Evolutionary conservation across 1,140 invertebrate genomes (phyloP), one percentile per base, ranked within the genome.

Genomic region (Vanessa tameamea): DNA sequence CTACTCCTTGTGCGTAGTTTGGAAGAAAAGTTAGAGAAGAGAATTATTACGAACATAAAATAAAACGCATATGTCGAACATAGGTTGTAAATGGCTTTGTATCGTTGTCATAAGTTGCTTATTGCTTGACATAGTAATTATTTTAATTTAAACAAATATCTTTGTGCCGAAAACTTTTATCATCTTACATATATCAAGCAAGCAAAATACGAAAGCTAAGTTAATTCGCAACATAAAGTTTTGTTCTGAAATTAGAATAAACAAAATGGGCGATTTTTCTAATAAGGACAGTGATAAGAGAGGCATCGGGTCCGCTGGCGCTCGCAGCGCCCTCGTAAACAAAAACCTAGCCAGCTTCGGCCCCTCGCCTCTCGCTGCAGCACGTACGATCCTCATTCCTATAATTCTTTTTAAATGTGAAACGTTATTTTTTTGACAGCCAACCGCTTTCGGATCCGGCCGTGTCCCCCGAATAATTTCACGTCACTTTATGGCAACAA

Each of bases 341-440:
- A 73, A 77, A 75, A 81, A 79, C 55, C 66, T 53, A 70, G 70
- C 51, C 72, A 71, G 47, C 68, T 71, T 68, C 71, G 76, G 72
- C 77, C 79, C 80, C 79, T 81, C 78, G 71, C 74, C 78, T 80
- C 78, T 75, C 72, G 72, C 76, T 64, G 69, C 73, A 78, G 77
- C 85, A 88, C 87, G 85, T 87, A 82, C 83, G 61, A 76, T 76
- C 78, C 76, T 85, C 82, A 82, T 86, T 83, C 79, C 82, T 82
- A 84, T 87, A 87, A 87, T 83, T 87, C 85, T 87, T 86, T 88
- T 88, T 87, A 84, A 87, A 88, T 82, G 83, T 84, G 83, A 83
- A 85, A 78, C 75, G 87, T 85, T 89, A 89, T 87, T 89, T 87
- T 89, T 89, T 83, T 89, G 87, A 89, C 87, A 87, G 82, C 78